Evolutionary conservation across 2,113 vertebrate genomes (phyloP).

Genomic region (Notarius quadriscutis): DNA sequence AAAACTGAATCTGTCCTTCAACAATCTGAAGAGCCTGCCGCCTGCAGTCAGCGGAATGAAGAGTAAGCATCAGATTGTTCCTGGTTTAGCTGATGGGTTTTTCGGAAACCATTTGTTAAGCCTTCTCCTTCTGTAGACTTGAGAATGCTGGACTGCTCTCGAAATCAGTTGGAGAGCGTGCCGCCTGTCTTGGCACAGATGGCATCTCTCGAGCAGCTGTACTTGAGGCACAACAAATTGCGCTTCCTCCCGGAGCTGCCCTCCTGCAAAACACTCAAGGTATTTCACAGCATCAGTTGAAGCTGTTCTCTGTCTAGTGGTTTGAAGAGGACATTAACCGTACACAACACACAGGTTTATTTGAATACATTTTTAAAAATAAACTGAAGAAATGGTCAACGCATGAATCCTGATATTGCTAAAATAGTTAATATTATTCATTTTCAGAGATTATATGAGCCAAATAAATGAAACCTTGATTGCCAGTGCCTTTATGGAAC

Average conservation of each 20-base stretch:
- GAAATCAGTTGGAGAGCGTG: constrained; percentile 84
- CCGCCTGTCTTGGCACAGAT: constrained; percentile 80
- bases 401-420: neutral
- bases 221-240: constrained; percentile 89
- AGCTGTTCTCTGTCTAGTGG: neutral
- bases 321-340: neutral
- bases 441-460: neutral
- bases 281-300: constrained; percentile 56
- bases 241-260: constrained; percentile 77
- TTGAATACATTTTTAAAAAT: neutral
- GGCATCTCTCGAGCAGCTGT: constrained; percentile 86
- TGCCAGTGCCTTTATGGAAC: neutral
- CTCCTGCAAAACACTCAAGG: constrained; percentile 81
- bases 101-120: neutral
- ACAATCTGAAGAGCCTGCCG: constrained; percentile 83
- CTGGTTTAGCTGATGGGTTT: constrained; percentile 8
- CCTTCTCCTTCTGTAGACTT: constrained; percentile 71
- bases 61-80: constrained; percentile 74
- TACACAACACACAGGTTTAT: neutral
- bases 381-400: neutral
- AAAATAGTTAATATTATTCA: neutral
- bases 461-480: neutral
- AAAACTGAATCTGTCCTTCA: constrained; percentile 80
- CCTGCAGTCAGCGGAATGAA: constrained; percentile 80
- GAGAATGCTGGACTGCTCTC: constrained; percentile 87